A percentile compares a stretch with the other conserved stretches of the same genome.
Evolutionary conservation across 2,888 invertebrate species (phyloP).

Genomic region (Agonopterix arenella): DNA sequence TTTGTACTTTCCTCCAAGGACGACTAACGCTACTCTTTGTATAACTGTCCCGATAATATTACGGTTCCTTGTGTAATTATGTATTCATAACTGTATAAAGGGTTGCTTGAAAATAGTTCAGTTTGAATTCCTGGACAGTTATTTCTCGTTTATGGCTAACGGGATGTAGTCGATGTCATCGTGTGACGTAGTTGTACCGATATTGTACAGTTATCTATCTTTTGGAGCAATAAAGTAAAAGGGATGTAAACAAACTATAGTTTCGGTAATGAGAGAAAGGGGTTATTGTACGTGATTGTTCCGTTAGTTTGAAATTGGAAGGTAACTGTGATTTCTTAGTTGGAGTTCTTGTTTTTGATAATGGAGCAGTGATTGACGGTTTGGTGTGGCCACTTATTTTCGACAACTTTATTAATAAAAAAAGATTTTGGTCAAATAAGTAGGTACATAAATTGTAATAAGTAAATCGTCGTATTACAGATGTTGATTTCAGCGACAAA

Average conservation of each 20-base stretch:
- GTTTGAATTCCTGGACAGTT: constrained; percentile 35
- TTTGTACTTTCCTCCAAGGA: constrained; percentile 60
- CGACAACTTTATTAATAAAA: too few relatives aligned
- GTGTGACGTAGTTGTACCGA: constrained; percentile 31
- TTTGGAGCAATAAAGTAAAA: constrained; percentile 13
- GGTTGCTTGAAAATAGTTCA: constrained; percentile 67
- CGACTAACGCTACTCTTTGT: constrained; percentile 61
- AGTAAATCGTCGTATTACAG: too few relatives aligned
- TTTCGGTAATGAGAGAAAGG: constrained; percentile 38
- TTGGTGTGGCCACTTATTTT: not conserved
- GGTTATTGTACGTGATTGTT: constrained; percentile 11
- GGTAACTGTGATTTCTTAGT: not conserved
- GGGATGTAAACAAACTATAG: constrained; percentile 25
- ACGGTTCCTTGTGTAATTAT: constrained; percentile 70
- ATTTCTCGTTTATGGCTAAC: constrained; percentile 51
- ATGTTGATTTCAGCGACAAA: too few relatives aligned
- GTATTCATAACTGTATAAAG: constrained; percentile 54
- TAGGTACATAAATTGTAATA: too few relatives aligned
- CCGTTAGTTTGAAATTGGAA: not conserved
- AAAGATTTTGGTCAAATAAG: too few relatives aligned
- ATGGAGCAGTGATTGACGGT: not conserved
- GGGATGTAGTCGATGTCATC: constrained; percentile 40
- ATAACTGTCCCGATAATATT: constrained; percentile 48
- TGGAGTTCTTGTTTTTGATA: not conserved
- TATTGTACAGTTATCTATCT: constrained; percentile 22